Base-by-base conservation (phyloP, 2,888 invertebrate species). In the Agriopis leucophaearia region DNA sequence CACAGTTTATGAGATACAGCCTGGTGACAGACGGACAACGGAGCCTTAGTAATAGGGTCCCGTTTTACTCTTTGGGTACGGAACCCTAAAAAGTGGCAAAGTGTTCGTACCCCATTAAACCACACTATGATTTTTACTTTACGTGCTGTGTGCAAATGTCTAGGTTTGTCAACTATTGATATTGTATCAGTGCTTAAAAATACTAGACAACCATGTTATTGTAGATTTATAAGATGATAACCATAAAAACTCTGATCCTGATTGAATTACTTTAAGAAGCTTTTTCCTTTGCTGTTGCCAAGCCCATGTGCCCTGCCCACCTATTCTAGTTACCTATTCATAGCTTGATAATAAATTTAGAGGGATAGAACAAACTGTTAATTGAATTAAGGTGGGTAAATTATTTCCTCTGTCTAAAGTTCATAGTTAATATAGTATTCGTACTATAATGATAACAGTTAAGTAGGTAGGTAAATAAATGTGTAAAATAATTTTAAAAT, bases 221-320 rank as follows among this genome's bases (percentile, higher is more conserved):
- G 3, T 27, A 27, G 1, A 27, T 27, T 27, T 5, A 27, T 27
- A n/a, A n/a, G 27, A 5, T 27, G 18, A 2, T 3, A 27, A 27
- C 27, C 27, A 27, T 27, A 27, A 27, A 27, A 27, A 12, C 0
- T 4, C 10, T 6, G 8, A 52, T 42, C 13, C n/a, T 45, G n/a
- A 60, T 35, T 35, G 3, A 18, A 47, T 27, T 40, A n/a, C 15
- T 15, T 38, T 5, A 8, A 62, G 45, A 62, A 51, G 56, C 61
- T 66, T 57, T 66, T 52, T 27, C 40, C 10, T 51, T 63, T 35
- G n/a, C 27, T 27, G 44, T 35, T 44, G 40, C 57, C 66, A 44
- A 57, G 56, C 61, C 55, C 40, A 50, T 27, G 5, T 61, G 66
- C 66, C 66, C 56, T 15, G 9, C 66, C 66, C 40, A 8, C 1